These are phyloP conservation scores for Xestoiulus laeticollis DNA, from an alignment of 2,888 invertebrate genomes.

Conservation along the genomic window DNA sequence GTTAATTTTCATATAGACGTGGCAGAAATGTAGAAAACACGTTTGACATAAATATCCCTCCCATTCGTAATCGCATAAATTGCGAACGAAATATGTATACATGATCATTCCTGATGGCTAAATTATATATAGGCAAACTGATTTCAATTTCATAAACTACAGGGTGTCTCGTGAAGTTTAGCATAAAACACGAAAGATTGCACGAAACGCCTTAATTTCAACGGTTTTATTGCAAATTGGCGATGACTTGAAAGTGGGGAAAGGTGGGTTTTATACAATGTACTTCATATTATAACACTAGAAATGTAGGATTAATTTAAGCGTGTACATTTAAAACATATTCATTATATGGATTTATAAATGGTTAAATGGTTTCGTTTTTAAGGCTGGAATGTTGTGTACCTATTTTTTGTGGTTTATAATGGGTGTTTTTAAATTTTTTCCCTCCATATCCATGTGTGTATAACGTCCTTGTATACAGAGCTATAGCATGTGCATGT, in stretches of 20 bases:
- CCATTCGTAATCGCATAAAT: conserved; percentile 21
- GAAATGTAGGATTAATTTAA: neutral
- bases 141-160: conserved; percentile 23
- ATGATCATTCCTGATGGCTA: conserved; percentile 10
- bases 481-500: neutral
- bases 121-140: neutral
- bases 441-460: neutral
- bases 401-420: neutral
- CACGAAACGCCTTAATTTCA: neutral
- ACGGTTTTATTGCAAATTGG: conserved; percentile 11
- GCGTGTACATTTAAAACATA: too few species aligned
- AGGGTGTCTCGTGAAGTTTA: neutral
- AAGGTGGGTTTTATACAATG: neutral
- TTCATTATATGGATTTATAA: neutral
- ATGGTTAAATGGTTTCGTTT: neutral
- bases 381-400: neutral
- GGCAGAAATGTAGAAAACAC: neutral
- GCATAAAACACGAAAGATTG: neutral
- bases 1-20: neutral
- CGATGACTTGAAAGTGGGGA: neutral
- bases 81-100: conserved; percentile 18
- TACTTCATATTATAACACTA: neutral
- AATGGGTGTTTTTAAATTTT: neutral
- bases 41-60: conserved; percentile 21
- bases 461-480: neutral